These are phyloP conservation scores for Acleris literana DNA, from an alignment of 2,888 invertebrate species.

Conservation along the genomic window DNA sequence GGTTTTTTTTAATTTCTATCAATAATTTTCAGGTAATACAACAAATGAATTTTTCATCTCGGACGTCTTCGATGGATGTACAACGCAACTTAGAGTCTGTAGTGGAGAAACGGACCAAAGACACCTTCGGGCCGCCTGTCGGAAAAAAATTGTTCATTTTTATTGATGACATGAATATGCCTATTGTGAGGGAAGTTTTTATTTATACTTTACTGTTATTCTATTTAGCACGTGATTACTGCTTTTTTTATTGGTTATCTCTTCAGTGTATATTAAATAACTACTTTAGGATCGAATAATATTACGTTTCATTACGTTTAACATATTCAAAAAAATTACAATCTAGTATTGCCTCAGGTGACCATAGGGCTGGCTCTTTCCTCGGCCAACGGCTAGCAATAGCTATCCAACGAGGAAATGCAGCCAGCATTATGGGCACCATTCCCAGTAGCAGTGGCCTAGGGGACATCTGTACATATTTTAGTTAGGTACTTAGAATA, in stretches of 20 bases:
- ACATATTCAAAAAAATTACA: too few species aligned
- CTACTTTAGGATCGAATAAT: neutral
- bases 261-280: too few species aligned
- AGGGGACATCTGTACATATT: too few species aligned
- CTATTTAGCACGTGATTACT: neutral
- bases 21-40: conserved; percentile 84
- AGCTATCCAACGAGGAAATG: too few species aligned
- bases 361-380: too few species aligned
- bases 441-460: too few species aligned
- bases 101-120: conserved; percentile 95
- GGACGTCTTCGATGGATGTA: conserved; percentile 95
- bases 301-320: neutral
- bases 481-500: too few species aligned
- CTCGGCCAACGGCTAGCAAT: too few species aligned
- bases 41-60: conserved; percentile 95
- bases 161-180: conserved; percentile 98
- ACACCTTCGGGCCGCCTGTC: conserved; percentile 94
- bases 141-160: conserved; percentile 95
- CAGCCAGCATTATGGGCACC: too few species aligned
- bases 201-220: neutral
- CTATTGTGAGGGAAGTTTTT: conserved; percentile 69
- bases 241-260: too few species aligned
- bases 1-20: conserved; percentile 6
- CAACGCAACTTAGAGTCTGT: conserved; percentile 94
- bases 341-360: too few species aligned